Conservation (phyloP, 2,888 invertebrate genomes). For the Temnothorax rugatulus region DNA sequence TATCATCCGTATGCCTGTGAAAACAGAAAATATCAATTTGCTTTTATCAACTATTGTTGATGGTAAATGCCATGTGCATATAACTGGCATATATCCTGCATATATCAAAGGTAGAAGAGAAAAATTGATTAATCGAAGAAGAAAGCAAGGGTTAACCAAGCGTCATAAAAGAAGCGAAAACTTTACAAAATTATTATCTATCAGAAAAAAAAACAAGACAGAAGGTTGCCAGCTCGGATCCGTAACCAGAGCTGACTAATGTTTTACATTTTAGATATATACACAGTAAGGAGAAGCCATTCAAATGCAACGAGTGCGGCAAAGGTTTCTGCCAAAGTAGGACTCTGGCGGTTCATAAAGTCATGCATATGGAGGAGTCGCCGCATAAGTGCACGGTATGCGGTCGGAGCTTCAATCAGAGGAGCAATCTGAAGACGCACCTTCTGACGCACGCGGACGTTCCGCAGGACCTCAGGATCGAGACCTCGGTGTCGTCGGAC, state of each 20-base stretch:
- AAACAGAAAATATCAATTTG: slow-evolving; percentile 31
- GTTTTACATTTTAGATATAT: slow-evolving; percentile 91
- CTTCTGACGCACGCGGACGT: slow-evolving; percentile 92
- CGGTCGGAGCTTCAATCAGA: slow-evolving; percentile 95
- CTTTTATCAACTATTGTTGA: neutral
- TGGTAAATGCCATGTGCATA: neutral
- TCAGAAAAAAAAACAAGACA: neutral
- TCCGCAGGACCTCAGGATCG: slow-evolving; percentile 85
- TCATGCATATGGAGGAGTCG: slow-evolving; percentile 97
- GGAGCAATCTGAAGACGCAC: slow-evolving; percentile 96
- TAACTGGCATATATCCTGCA: no score
- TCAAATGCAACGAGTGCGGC: slow-evolving; percentile 98
- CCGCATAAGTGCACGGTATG: slow-evolving; percentile 97
- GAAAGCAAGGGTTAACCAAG: neutral
- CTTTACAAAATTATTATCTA: slow-evolving; percentile 3
- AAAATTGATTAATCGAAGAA: neutral
- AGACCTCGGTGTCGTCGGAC: slow-evolving; percentile 66
- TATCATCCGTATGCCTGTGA: neutral
- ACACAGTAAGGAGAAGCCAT: slow-evolving; percentile 99
- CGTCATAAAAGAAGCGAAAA: neutral
- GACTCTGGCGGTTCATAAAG: slow-evolving; percentile 98
- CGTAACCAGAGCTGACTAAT: neutral
- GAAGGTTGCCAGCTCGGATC: neutral
- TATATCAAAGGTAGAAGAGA: neutral
- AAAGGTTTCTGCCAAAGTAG: slow-evolving; percentile 99